Base-by-base conservation (phyloP, 2,888 invertebrate genomes). In the Melanophora roralis region DNA sequence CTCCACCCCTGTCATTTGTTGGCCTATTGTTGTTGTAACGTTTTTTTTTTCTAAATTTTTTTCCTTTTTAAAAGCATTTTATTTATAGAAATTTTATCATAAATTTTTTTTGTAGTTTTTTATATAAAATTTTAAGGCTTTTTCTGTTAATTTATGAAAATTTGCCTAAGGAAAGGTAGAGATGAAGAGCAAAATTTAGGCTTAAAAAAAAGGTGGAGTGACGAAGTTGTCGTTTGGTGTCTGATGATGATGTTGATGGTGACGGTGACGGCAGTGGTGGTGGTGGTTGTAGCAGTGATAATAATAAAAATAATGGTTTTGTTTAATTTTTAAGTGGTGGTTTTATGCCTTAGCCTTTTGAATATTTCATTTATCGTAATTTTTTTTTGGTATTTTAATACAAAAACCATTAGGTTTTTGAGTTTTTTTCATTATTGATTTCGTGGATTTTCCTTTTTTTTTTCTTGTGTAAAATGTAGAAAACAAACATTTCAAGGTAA, bases 241-340 rank as follows among this genome's bases (percentile, higher is more conserved):
- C 32, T 43, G 78, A 7, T 36, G 27, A 23, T 27, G 38, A 45
- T 47, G 23, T 27, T 5, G 6, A 6, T 6, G 27, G 27, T 72
- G 65, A 21, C 60, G 49, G 65, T 74, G n/a, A n/a, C n/a, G 38
- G 55, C 19, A 27, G 43, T 5, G 6, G 27, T 6, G 27, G 27
- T 72, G 65, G 32, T 67, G 49, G 65, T 74, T 67, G 74, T 51
- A 74, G 81, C 60, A 80, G 75, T 79, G 81, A 60, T 40, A 43
- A 60, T 43, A 60, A 60, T 82, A 47, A 60, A 74, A 75, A 75
- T 79, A 79, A 77, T 73, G 81, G 68, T 40, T 53, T 74, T 81
- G 77, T 81, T 67, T 73, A 77, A 81, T 78, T 62, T 68, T 73
- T 78, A 81, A 77, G 76, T 81, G 76, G 77, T 81, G 81, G 81